phyloP scores from a whole-genome alignment of 2,888 invertebrate genomes.

The Drosophila paranaensis region DNA sequence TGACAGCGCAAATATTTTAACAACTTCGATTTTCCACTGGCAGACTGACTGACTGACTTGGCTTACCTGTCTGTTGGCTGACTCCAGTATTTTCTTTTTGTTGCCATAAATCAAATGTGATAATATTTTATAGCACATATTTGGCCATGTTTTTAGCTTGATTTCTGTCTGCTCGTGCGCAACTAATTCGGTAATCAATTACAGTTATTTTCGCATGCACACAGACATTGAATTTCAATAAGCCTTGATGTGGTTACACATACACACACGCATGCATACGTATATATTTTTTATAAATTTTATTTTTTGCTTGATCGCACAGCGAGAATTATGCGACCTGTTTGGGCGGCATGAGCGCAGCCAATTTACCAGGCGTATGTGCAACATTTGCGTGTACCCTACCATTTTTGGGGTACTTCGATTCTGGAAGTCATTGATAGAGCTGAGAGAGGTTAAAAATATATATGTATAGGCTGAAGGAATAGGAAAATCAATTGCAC shows the following conservation, averaged over 20 bases:
- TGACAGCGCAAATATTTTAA: conserved; percentile 73
- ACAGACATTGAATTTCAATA: conserved; percentile 59
- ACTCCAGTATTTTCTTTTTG: conserved; percentile 10
- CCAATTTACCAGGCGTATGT: conserved; percentile 24
- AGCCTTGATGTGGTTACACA: conserved; percentile 23
- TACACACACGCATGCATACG: neutral
- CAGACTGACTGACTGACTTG: neutral
- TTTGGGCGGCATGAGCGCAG: neutral
- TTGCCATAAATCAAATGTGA: conserved; percentile 66
- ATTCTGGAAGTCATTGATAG: neutral
- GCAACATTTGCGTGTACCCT: conserved; percentile 4
- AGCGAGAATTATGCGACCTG: conserved; percentile 25
- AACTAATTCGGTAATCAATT: conserved; percentile 66
- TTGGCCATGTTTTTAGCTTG: conserved; percentile 43
- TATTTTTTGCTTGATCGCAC: conserved; percentile 20
- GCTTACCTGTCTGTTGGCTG: conserved; percentile 18
- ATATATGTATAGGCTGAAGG: neutral
- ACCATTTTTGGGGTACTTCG: neutral
- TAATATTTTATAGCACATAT: conserved; percentile 46
- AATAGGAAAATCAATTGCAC: neutral
- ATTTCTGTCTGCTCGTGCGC: conserved; percentile 57
- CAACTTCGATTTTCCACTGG: conserved; percentile 32
- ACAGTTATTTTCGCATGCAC: conserved; percentile 49
- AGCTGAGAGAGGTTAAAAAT: too few relatives aligned
- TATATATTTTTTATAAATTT: conserved; percentile 14